Percentiles rank a stretch among this genome's conserved stretches.
Conservation (phyloP, 2,888 invertebrate genomes). For the Phytoseiulus persimilis region DNA sequence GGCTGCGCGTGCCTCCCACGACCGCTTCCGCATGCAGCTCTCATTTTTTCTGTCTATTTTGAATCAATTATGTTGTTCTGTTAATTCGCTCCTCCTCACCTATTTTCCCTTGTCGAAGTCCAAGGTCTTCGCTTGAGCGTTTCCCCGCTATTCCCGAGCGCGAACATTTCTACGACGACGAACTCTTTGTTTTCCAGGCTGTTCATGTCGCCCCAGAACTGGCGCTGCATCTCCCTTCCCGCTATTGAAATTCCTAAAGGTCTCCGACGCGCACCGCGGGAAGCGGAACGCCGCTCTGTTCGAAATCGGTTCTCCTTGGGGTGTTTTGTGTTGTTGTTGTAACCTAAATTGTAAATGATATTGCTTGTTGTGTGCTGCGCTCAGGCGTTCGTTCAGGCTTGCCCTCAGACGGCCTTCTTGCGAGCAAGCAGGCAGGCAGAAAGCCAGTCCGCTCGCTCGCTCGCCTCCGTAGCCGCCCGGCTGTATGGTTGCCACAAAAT, state of each 20-base stretch:
- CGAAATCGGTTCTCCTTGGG: not conserved
- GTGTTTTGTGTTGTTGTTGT: not conserved
- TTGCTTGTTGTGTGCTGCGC: constrained; percentile 33
- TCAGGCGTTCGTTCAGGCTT: not conserved
- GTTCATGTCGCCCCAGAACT: not conserved
- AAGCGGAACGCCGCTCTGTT: not conserved
- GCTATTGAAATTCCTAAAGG: not conserved
- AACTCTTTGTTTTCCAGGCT: not conserved
- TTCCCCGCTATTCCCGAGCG: not conserved
- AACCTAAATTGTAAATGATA: constrained; percentile 39
- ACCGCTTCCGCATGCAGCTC: not conserved
- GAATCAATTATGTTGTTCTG: not conserved
- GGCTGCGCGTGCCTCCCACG: not conserved
- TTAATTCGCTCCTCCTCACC: not conserved
- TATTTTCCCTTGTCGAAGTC: not conserved
- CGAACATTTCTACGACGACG: not conserved
- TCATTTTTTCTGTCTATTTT: not conserved
- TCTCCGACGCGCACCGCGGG: not conserved
- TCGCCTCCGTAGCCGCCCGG: not conserved
- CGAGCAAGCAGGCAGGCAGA: not conserved
- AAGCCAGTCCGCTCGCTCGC: too few species aligned
- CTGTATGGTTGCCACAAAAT: constrained; percentile 5
- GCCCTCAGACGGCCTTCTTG: not conserved
- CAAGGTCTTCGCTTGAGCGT: too few species aligned
- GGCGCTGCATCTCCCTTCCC: not conserved